These are phyloP conservation scores for Oscheius onirici DNA, from an alignment of 2,888 invertebrate species.

Conservation along the genomic window DNA sequence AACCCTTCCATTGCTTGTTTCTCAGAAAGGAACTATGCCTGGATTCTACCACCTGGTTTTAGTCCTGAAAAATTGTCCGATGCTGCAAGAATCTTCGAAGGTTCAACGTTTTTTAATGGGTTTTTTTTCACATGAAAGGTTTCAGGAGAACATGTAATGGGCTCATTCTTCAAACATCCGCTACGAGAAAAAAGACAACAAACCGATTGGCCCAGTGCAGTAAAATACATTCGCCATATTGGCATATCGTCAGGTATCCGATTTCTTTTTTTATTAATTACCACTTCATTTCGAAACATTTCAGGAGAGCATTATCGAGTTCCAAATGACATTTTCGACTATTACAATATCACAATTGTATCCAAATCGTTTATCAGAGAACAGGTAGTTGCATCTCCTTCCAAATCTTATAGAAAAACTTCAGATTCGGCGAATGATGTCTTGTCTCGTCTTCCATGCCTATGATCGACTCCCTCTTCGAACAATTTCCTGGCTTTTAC, in stretches of 20 bases:
- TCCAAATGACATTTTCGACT: slow-evolving; percentile 58
- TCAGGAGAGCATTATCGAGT: slow-evolving; percentile 49
- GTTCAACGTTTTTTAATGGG: slow-evolving; percentile 18
- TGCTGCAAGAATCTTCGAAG: slow-evolving; percentile 52
- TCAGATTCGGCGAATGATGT: slow-evolving; percentile 65
- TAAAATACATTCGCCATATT: slow-evolving; percentile 46
- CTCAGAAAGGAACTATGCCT: slow-evolving; percentile 55
- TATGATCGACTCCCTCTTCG: slow-evolving; percentile 42
- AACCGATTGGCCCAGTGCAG: slow-evolving; percentile 38
- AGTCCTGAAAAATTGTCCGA: slow-evolving; percentile 36
- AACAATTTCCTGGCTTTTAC: slow-evolving; percentile 52
- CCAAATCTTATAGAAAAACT: no score
- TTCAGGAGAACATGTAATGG: slow-evolving; percentile 56
- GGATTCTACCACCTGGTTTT: slow-evolving; percentile 57
- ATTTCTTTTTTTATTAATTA: no score
- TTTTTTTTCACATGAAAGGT: neutral
- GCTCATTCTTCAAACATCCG: slow-evolving; percentile 63
- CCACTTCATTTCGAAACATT: neutral
- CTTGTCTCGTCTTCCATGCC: slow-evolving; percentile 53
- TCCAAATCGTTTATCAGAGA: slow-evolving; percentile 60
- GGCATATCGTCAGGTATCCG: slow-evolving; percentile 37
- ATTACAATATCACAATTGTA: slow-evolving; percentile 60
- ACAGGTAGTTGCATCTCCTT: slow-evolving; percentile 59
- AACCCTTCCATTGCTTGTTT: slow-evolving; percentile 55
- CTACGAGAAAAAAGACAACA: slow-evolving; percentile 52